Evolutionary conservation across 2,797 vertebrate genomes (phyloP).

Genomic region (Sorex maritimensis): DNA sequence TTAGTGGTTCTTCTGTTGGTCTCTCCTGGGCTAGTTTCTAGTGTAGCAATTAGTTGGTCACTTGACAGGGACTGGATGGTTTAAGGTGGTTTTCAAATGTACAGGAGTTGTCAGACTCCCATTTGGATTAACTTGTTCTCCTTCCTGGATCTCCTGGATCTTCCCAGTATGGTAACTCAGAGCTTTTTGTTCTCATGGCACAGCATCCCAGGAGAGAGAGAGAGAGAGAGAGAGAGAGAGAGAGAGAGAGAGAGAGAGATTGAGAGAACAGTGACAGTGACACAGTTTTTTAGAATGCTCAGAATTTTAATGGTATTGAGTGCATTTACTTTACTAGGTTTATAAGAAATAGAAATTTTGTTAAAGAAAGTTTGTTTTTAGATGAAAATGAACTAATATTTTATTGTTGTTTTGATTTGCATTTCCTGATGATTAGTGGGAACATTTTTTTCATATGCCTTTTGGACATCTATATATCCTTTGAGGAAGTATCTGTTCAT

Average conservation of each 20-base stretch:
- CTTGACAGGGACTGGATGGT: background rate
- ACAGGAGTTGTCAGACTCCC: background rate
- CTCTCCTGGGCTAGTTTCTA: background rate
- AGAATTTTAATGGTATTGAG: conserved; percentile 51
- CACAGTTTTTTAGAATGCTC: background rate
- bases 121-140: background rate
- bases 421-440: too few species aligned
- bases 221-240: background rate
- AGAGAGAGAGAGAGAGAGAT: too few species aligned
- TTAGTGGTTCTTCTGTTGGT: conserved; percentile 32
- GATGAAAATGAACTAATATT: conserved; percentile 23
- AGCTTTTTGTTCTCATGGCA: background rate
- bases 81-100: background rate
- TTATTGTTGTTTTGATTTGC: too few species aligned
- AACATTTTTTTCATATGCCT: too few species aligned
- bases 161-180: background rate
- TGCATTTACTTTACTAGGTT: conserved; percentile 33
- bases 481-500: too few species aligned
- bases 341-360: conserved; percentile 37
- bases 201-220: background rate
- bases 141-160: too few species aligned
- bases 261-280: too few species aligned
- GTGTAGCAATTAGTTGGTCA: background rate
- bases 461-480: too few species aligned
- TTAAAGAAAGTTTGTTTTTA: conserved; percentile 54